Percentiles rank a stretch among this genome's conserved stretches.
Conservation (phyloP, 2,113 vertebrate genomes). For the Chauna torquata region DNA sequence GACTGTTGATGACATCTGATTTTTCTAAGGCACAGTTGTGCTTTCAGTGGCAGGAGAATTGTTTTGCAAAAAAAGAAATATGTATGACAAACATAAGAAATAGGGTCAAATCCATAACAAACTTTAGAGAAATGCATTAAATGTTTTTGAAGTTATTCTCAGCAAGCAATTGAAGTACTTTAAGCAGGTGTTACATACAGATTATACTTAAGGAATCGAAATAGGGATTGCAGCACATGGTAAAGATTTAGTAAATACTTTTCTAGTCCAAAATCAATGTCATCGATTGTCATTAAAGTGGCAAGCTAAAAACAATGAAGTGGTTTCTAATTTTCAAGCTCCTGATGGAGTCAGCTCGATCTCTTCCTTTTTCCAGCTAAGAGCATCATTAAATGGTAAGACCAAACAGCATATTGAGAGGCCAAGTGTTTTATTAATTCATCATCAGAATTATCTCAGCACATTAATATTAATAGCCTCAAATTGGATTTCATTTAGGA, state of each 20-base stretch:
- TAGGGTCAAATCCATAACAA: neutral
- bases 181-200: neutral
- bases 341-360: constrained; percentile 78
- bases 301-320: constrained; percentile 82
- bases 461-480: constrained; percentile 90
- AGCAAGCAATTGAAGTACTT: constrained; percentile 12
- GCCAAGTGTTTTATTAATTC: constrained; percentile 90
- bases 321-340: constrained; percentile 79
- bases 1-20: neutral
- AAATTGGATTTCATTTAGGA: constrained; percentile 89
- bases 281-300: constrained; percentile 83
- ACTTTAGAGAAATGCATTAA: neutral
- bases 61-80: neutral
- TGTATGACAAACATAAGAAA: neutral
- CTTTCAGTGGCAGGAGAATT: neutral
- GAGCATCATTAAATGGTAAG: constrained; percentile 84
- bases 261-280: constrained; percentile 78
- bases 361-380: constrained; percentile 78
- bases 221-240: constrained; percentile 71
- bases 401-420: constrained; percentile 85
- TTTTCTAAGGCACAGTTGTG: constrained; percentile 14
- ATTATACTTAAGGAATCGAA: constrained; percentile 61
- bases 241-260: constrained; percentile 79
- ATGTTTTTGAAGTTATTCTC: constrained; percentile 36
- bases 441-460: constrained; percentile 88